Evolutionary conservation across 2,888 invertebrate species (phyloP).

Genomic region (Lottia gigantea): DNA sequence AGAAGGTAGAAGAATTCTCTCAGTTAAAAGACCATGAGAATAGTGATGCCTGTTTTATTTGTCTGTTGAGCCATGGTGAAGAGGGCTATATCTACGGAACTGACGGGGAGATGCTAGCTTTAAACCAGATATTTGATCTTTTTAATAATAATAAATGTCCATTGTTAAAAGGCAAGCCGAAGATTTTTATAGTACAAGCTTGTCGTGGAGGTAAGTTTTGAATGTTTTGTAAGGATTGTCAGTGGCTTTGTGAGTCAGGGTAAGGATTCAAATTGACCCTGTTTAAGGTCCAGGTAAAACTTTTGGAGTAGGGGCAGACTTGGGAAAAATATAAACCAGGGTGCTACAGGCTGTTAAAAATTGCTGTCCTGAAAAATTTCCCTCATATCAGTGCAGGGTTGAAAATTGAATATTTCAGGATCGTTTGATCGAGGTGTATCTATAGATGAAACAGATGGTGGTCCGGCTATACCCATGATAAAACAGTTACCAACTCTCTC

Average conservation of each 20-base stretch:
- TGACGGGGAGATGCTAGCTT: slow-evolving; percentile 54
- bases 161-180: slow-evolving; percentile 56
- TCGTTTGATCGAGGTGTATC: slow-evolving; percentile 53
- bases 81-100: slow-evolving; percentile 60
- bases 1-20: slow-evolving; percentile 52
- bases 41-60: slow-evolving; percentile 49
- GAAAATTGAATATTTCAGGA: slow-evolving; percentile 35
- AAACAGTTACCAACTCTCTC: slow-evolving; percentile 56
- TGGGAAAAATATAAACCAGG: too few relatives aligned
- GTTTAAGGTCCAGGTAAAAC: too few relatives aligned
- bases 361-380: too few relatives aligned
- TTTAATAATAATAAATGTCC: slow-evolving; percentile 57
- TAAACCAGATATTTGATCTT: slow-evolving; percentile 50
- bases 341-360: too few relatives aligned
- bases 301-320: too few relatives aligned
- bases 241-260: too few relatives aligned
- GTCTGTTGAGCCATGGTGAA: slow-evolving; percentile 62
- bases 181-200: slow-evolving; percentile 61
- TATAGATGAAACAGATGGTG: slow-evolving; percentile 49
- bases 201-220: slow-evolving; percentile 58
- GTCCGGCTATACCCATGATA: slow-evolving; percentile 30
- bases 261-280: too few relatives aligned
- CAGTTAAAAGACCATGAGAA: slow-evolving; percentile 38
- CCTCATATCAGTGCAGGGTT: too few relatives aligned
- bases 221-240: background rate